Evolutionary conservation across 2,888 invertebrate species (phyloP), one percentile per base, ranked within the genome.

Genomic region (Seira sanloemensis): DNA sequence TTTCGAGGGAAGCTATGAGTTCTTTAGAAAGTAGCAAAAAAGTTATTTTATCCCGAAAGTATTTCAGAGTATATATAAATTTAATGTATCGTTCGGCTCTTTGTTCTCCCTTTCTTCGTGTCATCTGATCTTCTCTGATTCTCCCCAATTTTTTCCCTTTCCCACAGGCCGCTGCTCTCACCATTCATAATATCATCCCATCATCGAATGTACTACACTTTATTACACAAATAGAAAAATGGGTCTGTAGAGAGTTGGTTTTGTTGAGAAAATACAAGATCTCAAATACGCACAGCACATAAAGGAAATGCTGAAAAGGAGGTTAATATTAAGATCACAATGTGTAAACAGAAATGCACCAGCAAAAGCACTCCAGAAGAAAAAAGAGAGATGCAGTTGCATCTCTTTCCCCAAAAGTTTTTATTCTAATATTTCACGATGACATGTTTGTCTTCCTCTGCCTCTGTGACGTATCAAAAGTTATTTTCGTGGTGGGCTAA

Each of bases 181-280:
- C 65, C 67, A 67, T 50, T 46, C 65, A 72, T 79, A 77, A 77
- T 69, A 69, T 77, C n/a, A 37, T 37, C 72, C 66, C 19, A 78
- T 79, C 69, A 77, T 69, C 68, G 50, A 69, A 54, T 69, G 68
- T 68, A 58, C 50, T 50, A 50, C 50, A 50, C 50, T 50, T 68
- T 62, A 58, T 77, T 77, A 77, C 77, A 19, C 68, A 77, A 69
- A 69, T 58, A 77, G 26, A 54, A 73, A 74, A 74, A 74, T 74
- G 27, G 58, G 18, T 27, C 26, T 73, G 72, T 25, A 25, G 58
- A 73, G 72, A 46, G 24, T 19, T 21, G 50, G 21, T 25, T 18
- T 16, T 68, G n/a, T 12, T 27, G 25, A 68, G 68, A 18, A 23
- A 68, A 25, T 4, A 27, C 12, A 27, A 26, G 50, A 50, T 25